Evolutionary conservation across 2,888 invertebrate species (phyloP), one percentile per base, ranked within the genome.

Genomic region (Lasioglossum vierecki): DNA sequence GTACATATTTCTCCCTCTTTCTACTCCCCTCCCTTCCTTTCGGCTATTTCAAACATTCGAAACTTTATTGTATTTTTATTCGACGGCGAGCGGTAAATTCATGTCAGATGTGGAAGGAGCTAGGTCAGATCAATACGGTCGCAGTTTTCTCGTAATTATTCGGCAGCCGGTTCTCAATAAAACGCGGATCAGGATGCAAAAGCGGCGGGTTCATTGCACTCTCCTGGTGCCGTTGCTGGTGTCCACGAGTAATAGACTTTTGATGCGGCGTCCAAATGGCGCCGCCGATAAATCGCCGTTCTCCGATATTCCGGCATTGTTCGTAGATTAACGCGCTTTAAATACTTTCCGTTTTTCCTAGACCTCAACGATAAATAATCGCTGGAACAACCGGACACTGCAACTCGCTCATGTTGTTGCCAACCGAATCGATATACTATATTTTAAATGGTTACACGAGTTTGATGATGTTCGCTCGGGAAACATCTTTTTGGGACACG

Each of bases 391-490:
- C 63, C 72, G 76, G 70, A 68, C 35, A 44, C 30, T 60, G 78
- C 41, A 77, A 79, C 60, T 89, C 87, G 88, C 88, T 90, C 89
- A 87, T 91, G 89, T 91, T 90, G 91, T 87, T 88, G 88, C 88
- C 87, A 85, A 84, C 82, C 44, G 71, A 80, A 83, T 74, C 86
- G 83, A 88, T 88, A 72, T 83, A 84, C 88, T 84, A 85, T 89
- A 89, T 91, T 91, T 91, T 88, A 85, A 68, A 82, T 70, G 70
- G 39, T 41, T 68, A 39, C 70, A 22, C 41, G 22, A 9, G n/a
- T 22, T 39, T 70, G 4, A 22, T 9, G 39, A 70, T n/a, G 41
- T 13, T 22, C 39, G 39, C n/a, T 9, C 11, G 4, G 39, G 4
- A 1, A 70, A 70, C 13, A 41, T n/a, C 39, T 39, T n/a, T 4